Evolutionary conservation across 2,113 vertebrate genomes (phyloP).

Genomic region (Phalacrocorax pelagicus): DNA sequence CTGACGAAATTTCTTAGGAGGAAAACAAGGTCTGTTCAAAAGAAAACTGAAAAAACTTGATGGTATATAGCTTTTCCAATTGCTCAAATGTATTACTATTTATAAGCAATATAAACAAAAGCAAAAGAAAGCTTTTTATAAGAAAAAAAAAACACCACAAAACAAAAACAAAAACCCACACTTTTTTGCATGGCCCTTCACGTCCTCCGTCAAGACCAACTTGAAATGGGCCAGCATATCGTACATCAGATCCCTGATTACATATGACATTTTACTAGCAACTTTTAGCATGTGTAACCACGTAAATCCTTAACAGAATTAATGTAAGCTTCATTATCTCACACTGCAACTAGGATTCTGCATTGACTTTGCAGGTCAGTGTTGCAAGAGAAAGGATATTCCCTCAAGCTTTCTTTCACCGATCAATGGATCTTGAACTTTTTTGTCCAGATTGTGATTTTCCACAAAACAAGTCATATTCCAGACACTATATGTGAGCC

Average conservation of each 20-base stretch:
- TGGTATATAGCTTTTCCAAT: background rate
- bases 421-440: background rate
- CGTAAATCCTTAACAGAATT: background rate
- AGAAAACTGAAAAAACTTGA: background rate
- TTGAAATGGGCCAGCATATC: background rate
- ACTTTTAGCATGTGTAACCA: background rate
- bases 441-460: background rate
- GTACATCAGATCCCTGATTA: background rate
- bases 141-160: background rate
- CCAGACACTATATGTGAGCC: background rate
- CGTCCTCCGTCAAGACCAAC: background rate
- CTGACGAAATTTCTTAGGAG: background rate
- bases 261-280: background rate
- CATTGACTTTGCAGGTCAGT: background rate
- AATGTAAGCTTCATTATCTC: background rate
- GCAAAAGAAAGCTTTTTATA: too few species aligned
- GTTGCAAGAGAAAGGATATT: background rate
- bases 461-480: background rate
- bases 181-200: background rate
- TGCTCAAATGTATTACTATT: background rate
- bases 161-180: background rate
- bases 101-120: background rate
- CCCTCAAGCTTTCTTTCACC: background rate
- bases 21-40: background rate
- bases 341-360: background rate